Base-by-base conservation (phyloP, 2,113 vertebrate species). In the Miniopterus natalensis region DNA sequence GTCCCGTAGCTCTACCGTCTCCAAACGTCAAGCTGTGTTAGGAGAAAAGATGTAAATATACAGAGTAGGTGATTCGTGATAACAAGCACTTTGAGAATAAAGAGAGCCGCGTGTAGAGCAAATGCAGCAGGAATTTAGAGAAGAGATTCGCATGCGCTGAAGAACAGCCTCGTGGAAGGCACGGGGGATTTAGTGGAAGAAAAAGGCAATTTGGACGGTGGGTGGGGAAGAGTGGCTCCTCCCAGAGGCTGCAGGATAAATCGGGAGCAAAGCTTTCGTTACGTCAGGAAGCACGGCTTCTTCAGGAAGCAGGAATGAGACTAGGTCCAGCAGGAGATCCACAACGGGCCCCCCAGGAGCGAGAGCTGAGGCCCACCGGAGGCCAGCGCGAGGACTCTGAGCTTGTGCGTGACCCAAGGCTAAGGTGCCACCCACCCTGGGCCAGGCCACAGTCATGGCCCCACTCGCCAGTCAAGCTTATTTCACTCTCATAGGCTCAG, bases 1-100 rank as follows among this genome's bases (percentile, higher is more conserved):
- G 25, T 36, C 23, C 31, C 74, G 0, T 11, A 51, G 21, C 47
- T 2, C 25, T 65, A 18, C 14, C 18, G 31, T 83, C 18, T 92
- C 31, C 15, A 45, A 80, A 61, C 65, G 11, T 47, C 63, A 63
- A 55, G 25, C 25, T 71, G 92, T 45, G 4, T 86, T 74, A 49
- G 68, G 25, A 31, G n/a, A 66, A 88, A 90, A 65, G 20, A 42
- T 49, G n/a, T 75, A 93, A 45, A 59, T 75, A 88, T 15, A 77
- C 47, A 68, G 40, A 84, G 11, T 42, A 93, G n/a, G 61, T 25
- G n/a, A 79, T 81, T 92, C 47, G 45, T 29, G 47, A 53, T 40
- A 94, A 83, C 49, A 40, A 92, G 36, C 29, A 63, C 45, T 89
- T 84, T 36, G 51, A 63, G 68, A 80, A 90, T 75, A 65, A 93